Evolutionary conservation across 2,888 invertebrate species (phyloP), one percentile per base, ranked within the genome.

Genomic region (Entomobrya multifasciata): DNA sequence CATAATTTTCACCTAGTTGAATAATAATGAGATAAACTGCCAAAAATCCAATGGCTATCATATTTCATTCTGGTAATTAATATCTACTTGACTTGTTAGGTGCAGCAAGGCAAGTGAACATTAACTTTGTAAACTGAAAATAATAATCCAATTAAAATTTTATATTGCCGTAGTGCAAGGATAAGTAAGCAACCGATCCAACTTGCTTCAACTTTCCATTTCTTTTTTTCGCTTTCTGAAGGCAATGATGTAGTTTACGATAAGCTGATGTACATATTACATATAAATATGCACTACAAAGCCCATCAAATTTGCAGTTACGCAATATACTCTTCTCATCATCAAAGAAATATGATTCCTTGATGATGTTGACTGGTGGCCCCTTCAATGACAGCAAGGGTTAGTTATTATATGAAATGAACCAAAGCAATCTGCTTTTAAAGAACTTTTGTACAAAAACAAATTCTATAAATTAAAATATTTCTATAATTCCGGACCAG

Each of bases 1-100:
- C 79, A 79, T 79, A 79, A 79, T 79, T 79, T 65, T 79, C 27
- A 65, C 60, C 79, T 65, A 49, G 49, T 49, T 52, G 67, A 67
- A 67, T 67, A 41, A 67, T 67, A 67, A 67, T 44, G 67, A 67
- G 10, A 22, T 13, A 2, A 13, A 20, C 17, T 67, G 67, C 67
- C 67, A 62, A 62, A 67, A 67, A 41, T 11, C 67, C 67, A 41
- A 17, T 67, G 67, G 67, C 67, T 41, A 67, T 41, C 41, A 67
- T 67, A 41, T 67, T 67, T 67, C 67, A 67, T 67, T 67, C 44
- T 20, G 17, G 67, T 67, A 67, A 67, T 67, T 44, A 67, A 44
- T 67, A 67, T 41, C 67, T 67, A 13, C 20, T 41, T 22, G 67
- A 67, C 67, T 67, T 10, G 67, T 65, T 11, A 67, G 67, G 67